phyloP scores from a whole-genome alignment of 2,888 invertebrate genomes.

The Apamea anceps region DNA sequence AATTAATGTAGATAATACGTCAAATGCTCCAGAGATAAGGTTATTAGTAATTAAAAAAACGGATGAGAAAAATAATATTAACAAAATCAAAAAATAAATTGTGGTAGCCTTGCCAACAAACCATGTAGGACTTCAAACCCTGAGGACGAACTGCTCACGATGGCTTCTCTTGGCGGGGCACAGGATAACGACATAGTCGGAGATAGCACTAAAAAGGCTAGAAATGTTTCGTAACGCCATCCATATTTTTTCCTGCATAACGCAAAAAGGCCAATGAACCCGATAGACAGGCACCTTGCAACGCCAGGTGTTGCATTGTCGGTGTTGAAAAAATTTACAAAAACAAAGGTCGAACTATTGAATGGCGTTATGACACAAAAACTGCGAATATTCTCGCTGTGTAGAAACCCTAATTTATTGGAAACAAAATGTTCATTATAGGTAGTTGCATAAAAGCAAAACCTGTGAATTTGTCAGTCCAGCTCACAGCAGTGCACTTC shows the following conservation, averaged over 20 bases:
- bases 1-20: conserved; percentile 33
- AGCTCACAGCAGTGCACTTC: not conserved
- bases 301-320: conserved; percentile 69
- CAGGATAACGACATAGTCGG: conserved; percentile 67
- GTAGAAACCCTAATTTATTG: conserved; percentile 60
- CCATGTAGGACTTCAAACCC: conserved; percentile 83
- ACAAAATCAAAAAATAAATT: conserved; percentile 64
- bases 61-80: conserved; percentile 58
- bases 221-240: conserved; percentile 75
- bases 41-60: conserved; percentile 40
- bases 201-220: conserved; percentile 72
- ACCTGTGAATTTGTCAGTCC: conserved; percentile 36
- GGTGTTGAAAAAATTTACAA: conserved; percentile 64
- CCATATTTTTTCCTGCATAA: conserved; percentile 65
- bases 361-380: conserved; percentile 74
- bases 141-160: conserved; percentile 84
- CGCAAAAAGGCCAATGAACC: conserved; percentile 71
- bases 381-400: conserved; percentile 61
- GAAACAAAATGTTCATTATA: conserved; percentile 56
- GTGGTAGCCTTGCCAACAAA: conserved; percentile 85
- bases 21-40: conserved; percentile 23
- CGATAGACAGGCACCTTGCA: conserved; percentile 68
- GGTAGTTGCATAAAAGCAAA: conserved; percentile 53
- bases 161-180: conserved; percentile 80
- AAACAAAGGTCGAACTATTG: conserved; percentile 71